Evolutionary conservation across 2,888 invertebrate species (phyloP).

Genomic region (Disparrhopalites patrizii): DNA sequence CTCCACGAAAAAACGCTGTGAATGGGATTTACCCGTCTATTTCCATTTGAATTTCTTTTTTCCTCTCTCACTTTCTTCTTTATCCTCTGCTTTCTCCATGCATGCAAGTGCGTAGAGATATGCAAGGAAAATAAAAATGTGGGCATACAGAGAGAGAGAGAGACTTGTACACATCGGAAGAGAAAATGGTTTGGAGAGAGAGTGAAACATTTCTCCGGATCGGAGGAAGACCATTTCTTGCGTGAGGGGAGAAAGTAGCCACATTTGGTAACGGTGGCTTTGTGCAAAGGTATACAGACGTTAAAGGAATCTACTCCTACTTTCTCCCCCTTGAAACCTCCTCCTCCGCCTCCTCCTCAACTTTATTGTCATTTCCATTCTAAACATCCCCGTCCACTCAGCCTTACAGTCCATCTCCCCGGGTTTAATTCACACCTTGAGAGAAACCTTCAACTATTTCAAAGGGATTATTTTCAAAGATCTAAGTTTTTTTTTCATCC

Average conservation of each 20-base stretch:
- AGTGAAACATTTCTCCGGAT: too few relatives aligned
- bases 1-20: constrained; percentile 18
- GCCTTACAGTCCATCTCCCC: constrained; percentile 2
- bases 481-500: not conserved
- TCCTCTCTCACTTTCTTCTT: not conserved
- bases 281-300: too few relatives aligned
- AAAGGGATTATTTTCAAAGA: not conserved
- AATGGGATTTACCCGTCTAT: constrained; percentile 25
- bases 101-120: too few relatives aligned
- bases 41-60: constrained; percentile 14
- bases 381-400: constrained; percentile 13
- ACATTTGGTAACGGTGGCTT: too few relatives aligned
- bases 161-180: too few relatives aligned
- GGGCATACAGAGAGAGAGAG: too few relatives aligned
- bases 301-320: not conserved
- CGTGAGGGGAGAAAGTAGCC: not conserved
- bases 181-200: too few relatives aligned
- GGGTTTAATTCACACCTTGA: constrained; percentile 23
- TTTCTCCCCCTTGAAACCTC: not conserved
- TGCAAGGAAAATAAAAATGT: too few relatives aligned
- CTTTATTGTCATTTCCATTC: constrained; percentile 27
- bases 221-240: too few relatives aligned
- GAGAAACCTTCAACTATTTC: not conserved
- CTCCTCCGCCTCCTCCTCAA: not conserved
- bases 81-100: not conserved